phyloP scores from a whole-genome alignment of 2,888 invertebrate genomes.

The Pelosia muscerda region DNA sequence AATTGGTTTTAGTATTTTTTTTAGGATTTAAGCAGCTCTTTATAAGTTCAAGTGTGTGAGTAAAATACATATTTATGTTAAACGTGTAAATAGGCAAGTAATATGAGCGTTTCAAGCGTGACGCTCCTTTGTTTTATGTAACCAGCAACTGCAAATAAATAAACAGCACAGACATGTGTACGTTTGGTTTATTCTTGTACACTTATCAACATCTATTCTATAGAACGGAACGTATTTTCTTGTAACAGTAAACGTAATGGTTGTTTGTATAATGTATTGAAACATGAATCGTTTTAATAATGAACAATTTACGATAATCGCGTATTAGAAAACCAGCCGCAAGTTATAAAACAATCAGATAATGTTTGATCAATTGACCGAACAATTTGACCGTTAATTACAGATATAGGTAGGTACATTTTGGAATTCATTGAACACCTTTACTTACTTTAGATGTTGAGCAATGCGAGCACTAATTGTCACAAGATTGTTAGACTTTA shows the following conservation, averaged over 20 bases:
- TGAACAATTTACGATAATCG: slow-evolving; percentile 32
- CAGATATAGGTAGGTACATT: background rate
- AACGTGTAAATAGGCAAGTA: slow-evolving; percentile 26
- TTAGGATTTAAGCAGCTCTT: slow-evolving; percentile 25
- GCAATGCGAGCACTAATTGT: background rate
- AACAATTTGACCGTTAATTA: slow-evolving; percentile 5
- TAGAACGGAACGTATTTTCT: slow-evolving; percentile 13
- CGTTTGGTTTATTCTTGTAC: slow-evolving; percentile 32
- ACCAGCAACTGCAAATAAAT: slow-evolving; percentile 40
- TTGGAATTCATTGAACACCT: background rate
- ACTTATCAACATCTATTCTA: slow-evolving; percentile 29
- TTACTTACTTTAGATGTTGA: background rate
- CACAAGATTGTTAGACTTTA: background rate
- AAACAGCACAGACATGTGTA: slow-evolving; percentile 23
- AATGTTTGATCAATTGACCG: background rate
- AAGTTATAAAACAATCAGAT: slow-evolving; percentile 23
- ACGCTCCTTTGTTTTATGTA: slow-evolving; percentile 38
- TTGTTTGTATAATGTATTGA: background rate
- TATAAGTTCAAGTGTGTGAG: slow-evolving; percentile 22
- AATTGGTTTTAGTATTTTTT: slow-evolving; percentile 36
- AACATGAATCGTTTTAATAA: slow-evolving; percentile 28
- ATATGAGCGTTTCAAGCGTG: slow-evolving; percentile 19
- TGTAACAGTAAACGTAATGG: background rate
- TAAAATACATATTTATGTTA: slow-evolving; percentile 25
- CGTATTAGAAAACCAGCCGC: slow-evolving; percentile 22